phyloP scores from a whole-genome alignment of 64 coral and sea anemone species.

The Hydrozoanthus tunicans region DNA sequence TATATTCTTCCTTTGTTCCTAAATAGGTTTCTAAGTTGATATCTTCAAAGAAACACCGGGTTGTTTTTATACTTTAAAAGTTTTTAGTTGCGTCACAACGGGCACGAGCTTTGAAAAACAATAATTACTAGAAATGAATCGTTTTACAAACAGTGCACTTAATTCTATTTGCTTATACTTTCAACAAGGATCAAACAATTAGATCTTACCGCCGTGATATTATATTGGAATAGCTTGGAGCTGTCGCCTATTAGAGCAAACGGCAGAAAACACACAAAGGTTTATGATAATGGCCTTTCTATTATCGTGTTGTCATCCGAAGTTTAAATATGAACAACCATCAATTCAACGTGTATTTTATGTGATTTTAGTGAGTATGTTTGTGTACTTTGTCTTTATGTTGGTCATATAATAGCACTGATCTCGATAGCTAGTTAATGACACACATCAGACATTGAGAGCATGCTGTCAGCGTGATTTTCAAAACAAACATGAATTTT shows the following conservation, averaged over 20 bases:
- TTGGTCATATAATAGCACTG: slow-evolving; percentile 35
- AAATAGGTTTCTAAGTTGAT: slow-evolving; percentile 31
- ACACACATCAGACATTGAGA: slow-evolving; percentile 38
- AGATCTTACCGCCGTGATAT: slow-evolving; percentile 55
- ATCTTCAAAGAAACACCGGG: slow-evolving; percentile 6
- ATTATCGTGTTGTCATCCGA: background rate
- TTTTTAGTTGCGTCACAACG: slow-evolving; percentile 42
- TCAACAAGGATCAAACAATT: slow-evolving; percentile 66
- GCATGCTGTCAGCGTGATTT: slow-evolving; percentile 45
- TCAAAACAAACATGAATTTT: slow-evolving; percentile 59
- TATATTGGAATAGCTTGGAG: slow-evolving; percentile 49
- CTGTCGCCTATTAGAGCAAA: slow-evolving; percentile 35
- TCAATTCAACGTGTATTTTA: slow-evolving; percentile 26
- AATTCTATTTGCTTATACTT: slow-evolving; percentile 68
- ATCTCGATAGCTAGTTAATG: slow-evolving; percentile 58
- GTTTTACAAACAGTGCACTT: slow-evolving; percentile 64
- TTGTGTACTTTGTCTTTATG: slow-evolving; percentile 34
- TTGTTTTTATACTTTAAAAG: slow-evolving; percentile 39
- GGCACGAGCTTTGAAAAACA: slow-evolving; percentile 38
- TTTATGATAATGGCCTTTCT: slow-evolving; percentile 22
- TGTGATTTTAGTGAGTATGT: slow-evolving; percentile 32
- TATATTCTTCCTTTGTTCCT: slow-evolving; percentile 19
- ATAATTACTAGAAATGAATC: slow-evolving; percentile 60
- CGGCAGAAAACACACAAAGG: slow-evolving; percentile 29
- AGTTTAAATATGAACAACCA: slow-evolving; percentile 37